Base-by-base conservation (phyloP, 2,888 invertebrate species). In the Pammene fasciana region DNA sequence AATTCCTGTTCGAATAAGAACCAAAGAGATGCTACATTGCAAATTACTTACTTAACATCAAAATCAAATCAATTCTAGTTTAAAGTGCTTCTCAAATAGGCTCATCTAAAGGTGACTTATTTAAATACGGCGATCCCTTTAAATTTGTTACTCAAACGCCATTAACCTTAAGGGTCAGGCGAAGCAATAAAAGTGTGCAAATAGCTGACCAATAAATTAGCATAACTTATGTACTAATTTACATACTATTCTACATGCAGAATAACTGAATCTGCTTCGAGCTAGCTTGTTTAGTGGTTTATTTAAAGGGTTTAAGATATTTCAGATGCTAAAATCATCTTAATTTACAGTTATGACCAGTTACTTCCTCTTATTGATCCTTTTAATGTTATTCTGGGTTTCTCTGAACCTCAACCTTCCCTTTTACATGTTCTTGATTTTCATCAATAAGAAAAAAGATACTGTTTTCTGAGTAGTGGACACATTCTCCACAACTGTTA, bases 111-210 rank as follows among this genome's bases (percentile, higher is more conserved):
- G 57, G 57, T 8, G 45, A 59, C 64, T 64, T 59, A 52, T 65
- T 68, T 68, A 52, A 45, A 65, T 52, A 52, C 18, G 41, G 52
- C 34, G 14, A 38, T 57, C 57, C 57, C 52, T 68, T 62, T 68
- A 57, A 59, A 68, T 65, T 64, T 52, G 68, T 68, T 52, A 36
- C 45, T 36, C 52, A 52, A 52, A 41, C 59, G n/a, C 59, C 46
- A 65, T 70, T 70, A 70, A 70, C 70, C 70, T 41, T 48, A 18
- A 13, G 60, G 70, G 65, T 70, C 65, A 71, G 68, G 36, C 73
- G 72, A 76, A 70, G 75, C 75, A 79, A 83, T 86, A 86, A 87
- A 86, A 85, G 80, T 80, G 74, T 75, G 82, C 84, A 86, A 86
- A 86, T 86, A 86, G 83, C 82, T n/a, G 14, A 68, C 57, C 57